These are phyloP conservation scores for Heliconius nattereri DNA, from an alignment of 1,140 invertebrate species.

Conservation along the genomic window DNA sequence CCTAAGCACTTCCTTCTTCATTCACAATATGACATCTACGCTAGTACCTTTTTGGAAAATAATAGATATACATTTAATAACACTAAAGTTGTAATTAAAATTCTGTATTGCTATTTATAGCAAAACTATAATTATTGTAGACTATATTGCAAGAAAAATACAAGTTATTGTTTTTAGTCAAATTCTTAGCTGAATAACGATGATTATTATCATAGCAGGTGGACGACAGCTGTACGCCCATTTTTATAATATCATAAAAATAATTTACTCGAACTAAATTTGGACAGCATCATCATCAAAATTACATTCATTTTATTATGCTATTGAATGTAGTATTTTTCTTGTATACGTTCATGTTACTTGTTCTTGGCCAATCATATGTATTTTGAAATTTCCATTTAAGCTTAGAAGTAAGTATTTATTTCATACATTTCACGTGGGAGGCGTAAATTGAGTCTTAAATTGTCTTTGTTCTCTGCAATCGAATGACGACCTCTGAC, in stretches of 20 bases:
- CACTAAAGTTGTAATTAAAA: too few species aligned
- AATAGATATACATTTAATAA: too few species aligned
- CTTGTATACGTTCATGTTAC: background rate
- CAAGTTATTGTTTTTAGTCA: conserved; percentile 1
- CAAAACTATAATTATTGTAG: background rate
- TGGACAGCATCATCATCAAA: background rate
- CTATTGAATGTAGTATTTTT: background rate
- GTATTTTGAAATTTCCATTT: background rate
- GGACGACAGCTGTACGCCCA: background rate
- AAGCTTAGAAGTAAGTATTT: background rate
- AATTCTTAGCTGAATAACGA: conserved; percentile 6
- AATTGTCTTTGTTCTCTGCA: conserved; percentile 39
- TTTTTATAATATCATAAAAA: background rate
- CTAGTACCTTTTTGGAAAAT: too few species aligned
- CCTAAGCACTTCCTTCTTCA: too few species aligned
- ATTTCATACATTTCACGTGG: conserved; percentile 17
- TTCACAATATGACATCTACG: too few species aligned
- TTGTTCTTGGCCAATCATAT: background rate
- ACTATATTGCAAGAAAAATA: background rate
- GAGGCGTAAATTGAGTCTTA: conserved; percentile 37
- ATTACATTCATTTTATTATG: background rate
- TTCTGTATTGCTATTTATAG: background rate
- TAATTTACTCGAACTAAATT: background rate
- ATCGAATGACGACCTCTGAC: conserved; percentile 47
- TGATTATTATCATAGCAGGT: background rate